Evolutionary conservation across 2,113 vertebrate genomes (phyloP), one percentile per base, ranked within the genome.

Genomic region (rabbit (Oryctolagus cuniculus)): DNA sequence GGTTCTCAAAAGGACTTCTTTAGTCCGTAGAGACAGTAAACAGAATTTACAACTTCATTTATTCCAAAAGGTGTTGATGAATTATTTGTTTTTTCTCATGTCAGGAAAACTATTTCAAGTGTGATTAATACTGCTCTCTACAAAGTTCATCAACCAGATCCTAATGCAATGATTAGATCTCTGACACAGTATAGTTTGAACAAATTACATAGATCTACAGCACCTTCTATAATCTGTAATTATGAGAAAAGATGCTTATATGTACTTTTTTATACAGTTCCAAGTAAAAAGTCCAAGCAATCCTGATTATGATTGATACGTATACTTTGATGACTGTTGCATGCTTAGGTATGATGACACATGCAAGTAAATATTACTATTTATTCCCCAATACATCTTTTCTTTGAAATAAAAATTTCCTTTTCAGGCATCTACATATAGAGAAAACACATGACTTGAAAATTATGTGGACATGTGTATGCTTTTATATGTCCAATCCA

Each of bases 71-170:
- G 1, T 91, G 8, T 12, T 44, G 25, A 73, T 25, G 6, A 67
- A 74, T 87, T 72, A 63, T 34, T 63, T 89, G 22, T 16, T 88
- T 31, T 55, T 74, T 81, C 91, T 82, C 24, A 91, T 89, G 86
- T 70, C 12, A 58, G 64, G 61, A 77, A 89, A 78, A 74, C 1
- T 36, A 67, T 29, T 66, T 83, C 19, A 44, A 90, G 3, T 24
- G 2, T 80, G 31, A 81, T 63, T 77, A 81, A 69, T 58, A n/a
- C 78, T 44, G 44, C 3, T 22, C 29, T 75, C 17, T 87, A 66
- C 3, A 72, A 38, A 69, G 10, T 36, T 67, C 31, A 90, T 53
- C 29, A 81, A 72, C 1, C 55, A 69, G 21, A 27, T 0, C 44
- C 66, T 27, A 88, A 15, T 25, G 31, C 16, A 78, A 78, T 53